phyloP scores from a whole-genome alignment of 2,888 invertebrate genomes.

The Pachliopta kotzebuea region DNA sequence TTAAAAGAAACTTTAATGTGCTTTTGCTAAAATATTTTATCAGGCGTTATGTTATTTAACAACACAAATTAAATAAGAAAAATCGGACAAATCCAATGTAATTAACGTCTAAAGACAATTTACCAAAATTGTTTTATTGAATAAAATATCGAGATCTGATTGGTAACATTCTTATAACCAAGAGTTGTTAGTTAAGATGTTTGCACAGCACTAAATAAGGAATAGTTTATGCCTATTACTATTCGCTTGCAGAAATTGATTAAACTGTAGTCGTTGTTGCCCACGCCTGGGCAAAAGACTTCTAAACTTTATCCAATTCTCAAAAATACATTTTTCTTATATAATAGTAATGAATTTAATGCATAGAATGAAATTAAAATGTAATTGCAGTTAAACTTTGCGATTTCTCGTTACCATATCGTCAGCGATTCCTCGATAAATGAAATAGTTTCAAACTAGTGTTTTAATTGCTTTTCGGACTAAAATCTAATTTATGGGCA shows the following conservation, averaged over 20 bases:
- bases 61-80: not conserved
- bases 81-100: not conserved
- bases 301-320: not conserved
- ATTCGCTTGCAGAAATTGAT: too few relatives aligned
- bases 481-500: not conserved
- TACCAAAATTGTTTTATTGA: not conserved
- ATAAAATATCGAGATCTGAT: too few relatives aligned
- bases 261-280: too few relatives aligned
- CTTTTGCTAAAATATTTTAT: not conserved
- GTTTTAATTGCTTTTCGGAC: conserved; percentile 2
- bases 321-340: not conserved
- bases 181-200: too few relatives aligned
- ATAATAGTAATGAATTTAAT: not conserved
- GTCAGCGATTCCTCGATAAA: not conserved
- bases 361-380: not conserved
- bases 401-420: not conserved
- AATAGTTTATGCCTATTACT: too few relatives aligned
- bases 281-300: not conserved
- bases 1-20: not conserved
- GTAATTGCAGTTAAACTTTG: not conserved
- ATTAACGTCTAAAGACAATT: not conserved
- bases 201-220: too few relatives aligned
- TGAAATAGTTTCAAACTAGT: not conserved
- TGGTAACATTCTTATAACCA: too few relatives aligned
- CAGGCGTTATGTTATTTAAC: not conserved